These are phyloP conservation scores for Micromesistius poutassou DNA, from an alignment of 2,797 vertebrate species.

Conservation along the genomic window DNA sequence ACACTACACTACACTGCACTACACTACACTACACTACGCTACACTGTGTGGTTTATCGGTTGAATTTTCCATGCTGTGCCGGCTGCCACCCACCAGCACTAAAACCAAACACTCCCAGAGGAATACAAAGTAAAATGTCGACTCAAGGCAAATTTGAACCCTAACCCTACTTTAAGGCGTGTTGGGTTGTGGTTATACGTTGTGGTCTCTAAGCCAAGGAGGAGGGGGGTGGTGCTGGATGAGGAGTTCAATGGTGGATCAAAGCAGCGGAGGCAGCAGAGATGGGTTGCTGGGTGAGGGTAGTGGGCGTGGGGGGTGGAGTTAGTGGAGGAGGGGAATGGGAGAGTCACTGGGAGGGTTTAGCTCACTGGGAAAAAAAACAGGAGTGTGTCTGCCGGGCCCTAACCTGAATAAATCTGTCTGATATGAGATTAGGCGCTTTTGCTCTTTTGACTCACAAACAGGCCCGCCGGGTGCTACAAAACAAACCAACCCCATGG, in stretches of 20 bases:
- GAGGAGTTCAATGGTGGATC: conserved; percentile 2
- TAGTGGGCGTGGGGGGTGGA: conserved; percentile 3
- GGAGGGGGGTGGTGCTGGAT: conserved; percentile 8
- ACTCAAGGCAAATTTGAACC: background rate
- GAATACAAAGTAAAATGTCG: background rate
- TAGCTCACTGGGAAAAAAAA: conserved; percentile 21
- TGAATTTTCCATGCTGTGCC: background rate
- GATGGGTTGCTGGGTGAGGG: conserved; percentile 26
- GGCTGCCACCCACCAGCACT: background rate
- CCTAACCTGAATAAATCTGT: conserved; percentile 34
- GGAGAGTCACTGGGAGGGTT: conserved; percentile 9
- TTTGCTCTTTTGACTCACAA: background rate
- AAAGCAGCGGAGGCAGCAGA: conserved; percentile 11
- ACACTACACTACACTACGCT: background rate
- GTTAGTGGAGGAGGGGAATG: background rate
- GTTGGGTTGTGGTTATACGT: background rate
- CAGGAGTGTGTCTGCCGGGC: conserved; percentile 19
- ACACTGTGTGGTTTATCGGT: background rate
- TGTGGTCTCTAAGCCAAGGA: background rate
- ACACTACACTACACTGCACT: no score
- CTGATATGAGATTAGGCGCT: conserved; percentile 32
- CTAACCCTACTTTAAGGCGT: background rate
- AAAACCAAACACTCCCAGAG: background rate
- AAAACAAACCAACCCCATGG: background rate
- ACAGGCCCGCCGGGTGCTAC: conserved; percentile 16